phyloP scores from a whole-genome alignment of 2,888 invertebrate species.

The Lymantria monacha region DNA sequence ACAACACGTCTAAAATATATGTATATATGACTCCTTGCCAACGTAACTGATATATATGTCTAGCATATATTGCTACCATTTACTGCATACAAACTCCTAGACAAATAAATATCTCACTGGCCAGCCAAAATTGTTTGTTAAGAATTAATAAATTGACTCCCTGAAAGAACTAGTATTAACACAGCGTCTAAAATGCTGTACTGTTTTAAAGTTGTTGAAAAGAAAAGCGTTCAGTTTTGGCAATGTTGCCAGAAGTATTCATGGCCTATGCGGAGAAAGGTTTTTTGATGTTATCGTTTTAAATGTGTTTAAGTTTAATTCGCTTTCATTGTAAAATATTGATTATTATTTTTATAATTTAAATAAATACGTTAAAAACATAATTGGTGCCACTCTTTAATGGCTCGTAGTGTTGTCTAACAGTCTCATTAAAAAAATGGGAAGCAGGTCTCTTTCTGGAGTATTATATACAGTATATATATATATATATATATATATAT shows the following conservation, averaged over 20 bases:
- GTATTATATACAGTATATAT: no score
- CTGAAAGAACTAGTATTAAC: slow-evolving; percentile 11
- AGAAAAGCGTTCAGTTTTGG: not conserved
- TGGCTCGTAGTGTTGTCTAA: no score
- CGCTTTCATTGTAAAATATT: no score
- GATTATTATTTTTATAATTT: no score
- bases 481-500: no score
- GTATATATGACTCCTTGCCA: not conserved
- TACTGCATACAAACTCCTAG: slow-evolving; percentile 1
- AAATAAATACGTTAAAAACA: no score
- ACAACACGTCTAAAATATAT: slow-evolving; percentile 1
- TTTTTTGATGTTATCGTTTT: no score
- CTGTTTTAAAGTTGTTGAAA: not conserved
- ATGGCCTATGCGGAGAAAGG: not conserved
- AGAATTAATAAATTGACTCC: slow-evolving; percentile 25
- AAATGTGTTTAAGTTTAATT: not conserved
- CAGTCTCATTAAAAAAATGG: no score
- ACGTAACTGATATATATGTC: not conserved
- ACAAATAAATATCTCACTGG: slow-evolving; percentile 3
- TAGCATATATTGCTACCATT: not conserved
- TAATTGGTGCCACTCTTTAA: no score
- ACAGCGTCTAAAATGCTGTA: not conserved
- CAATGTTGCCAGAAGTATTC: not conserved
- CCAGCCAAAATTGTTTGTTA: slow-evolving; percentile 15
- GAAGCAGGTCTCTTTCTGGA: no score